Conservation (phyloP, 2,888 invertebrate genomes). For the Acrobasis repandana region DNA sequence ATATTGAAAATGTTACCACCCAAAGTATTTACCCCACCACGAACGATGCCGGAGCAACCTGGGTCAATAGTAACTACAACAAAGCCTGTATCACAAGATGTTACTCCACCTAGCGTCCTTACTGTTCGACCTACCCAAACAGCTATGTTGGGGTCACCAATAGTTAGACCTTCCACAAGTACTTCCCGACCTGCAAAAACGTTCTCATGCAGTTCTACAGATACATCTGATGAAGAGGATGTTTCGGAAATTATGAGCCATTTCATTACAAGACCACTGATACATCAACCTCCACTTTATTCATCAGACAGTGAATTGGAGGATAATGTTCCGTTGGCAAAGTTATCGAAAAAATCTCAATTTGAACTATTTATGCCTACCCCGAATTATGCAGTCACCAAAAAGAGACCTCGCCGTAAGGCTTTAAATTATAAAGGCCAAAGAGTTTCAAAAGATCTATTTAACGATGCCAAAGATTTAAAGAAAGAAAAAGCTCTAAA, state of each 20-base stretch:
- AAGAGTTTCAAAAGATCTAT: background rate
- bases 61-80: slow-evolving; percentile 9
- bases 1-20: too few species aligned
- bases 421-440: slow-evolving; percentile 14
- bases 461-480: slow-evolving; percentile 4
- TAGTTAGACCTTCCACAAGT: too few species aligned
- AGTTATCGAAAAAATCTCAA: slow-evolving; percentile 13
- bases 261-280: too few species aligned
- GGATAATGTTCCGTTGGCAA: slow-evolving; percentile 16
- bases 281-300: slow-evolving; percentile 7
- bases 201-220: too few species aligned
- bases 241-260: too few species aligned
- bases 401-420: slow-evolving; percentile 13
- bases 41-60: slow-evolving; percentile 4
- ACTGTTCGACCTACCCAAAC: slow-evolving; percentile 10
- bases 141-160: too few species aligned
- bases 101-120: slow-evolving; percentile 9
- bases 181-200: too few species aligned
- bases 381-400: slow-evolving; percentile 16
- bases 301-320: slow-evolving; percentile 14
- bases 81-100: slow-evolving; percentile 11
- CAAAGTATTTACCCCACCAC: too few species aligned
- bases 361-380: slow-evolving; percentile 11
- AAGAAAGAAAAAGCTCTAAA: slow-evolving; percentile 18
- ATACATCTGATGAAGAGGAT: too few species aligned